Evolutionary conservation across 2,888 invertebrate species (phyloP).

Genomic region (Phasia obesa): DNA sequence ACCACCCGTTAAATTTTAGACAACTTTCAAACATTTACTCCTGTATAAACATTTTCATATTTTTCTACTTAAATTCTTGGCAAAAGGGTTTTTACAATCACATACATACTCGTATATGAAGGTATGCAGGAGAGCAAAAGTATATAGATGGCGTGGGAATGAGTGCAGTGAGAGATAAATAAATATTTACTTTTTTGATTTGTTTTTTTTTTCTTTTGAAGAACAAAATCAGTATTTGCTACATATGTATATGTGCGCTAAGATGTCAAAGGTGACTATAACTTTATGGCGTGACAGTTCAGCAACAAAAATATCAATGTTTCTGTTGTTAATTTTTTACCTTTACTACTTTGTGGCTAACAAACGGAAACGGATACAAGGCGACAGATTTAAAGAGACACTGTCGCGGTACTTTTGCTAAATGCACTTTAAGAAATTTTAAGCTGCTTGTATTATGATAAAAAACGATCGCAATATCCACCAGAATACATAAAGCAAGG

Average conservation of each 20-base stretch:
- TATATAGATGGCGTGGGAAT: too few species aligned
- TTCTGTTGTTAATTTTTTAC: constrained; percentile 3
- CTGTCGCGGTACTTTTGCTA: neutral
- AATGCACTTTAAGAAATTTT: neutral
- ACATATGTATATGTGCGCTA: neutral
- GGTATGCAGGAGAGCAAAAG: neutral
- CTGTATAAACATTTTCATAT: constrained; percentile 7
- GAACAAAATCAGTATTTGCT: constrained; percentile 3
- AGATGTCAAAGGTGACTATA: constrained; percentile 57
- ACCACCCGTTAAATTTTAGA: neutral
- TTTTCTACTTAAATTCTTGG: constrained; percentile 33
- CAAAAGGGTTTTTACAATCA: constrained; percentile 37
- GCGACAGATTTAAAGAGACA: constrained; percentile 27
- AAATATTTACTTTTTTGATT: constrained; percentile 30
- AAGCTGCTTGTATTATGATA: too few species aligned
- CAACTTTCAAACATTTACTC: neutral
- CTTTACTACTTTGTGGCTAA: constrained; percentile 17
- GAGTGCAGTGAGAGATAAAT: constrained; percentile 22
- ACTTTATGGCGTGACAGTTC: constrained; percentile 67
- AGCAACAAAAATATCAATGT: constrained; percentile 14
- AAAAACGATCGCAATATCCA: too few species aligned
- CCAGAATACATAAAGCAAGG: too few species aligned
- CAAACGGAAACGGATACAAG: constrained; percentile 35
- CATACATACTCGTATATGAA: too few species aligned
- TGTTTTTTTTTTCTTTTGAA: constrained; percentile 3